Base-by-base conservation (phyloP, 2,888 invertebrate species). In the Yponomeuta cagnagella region DNA sequence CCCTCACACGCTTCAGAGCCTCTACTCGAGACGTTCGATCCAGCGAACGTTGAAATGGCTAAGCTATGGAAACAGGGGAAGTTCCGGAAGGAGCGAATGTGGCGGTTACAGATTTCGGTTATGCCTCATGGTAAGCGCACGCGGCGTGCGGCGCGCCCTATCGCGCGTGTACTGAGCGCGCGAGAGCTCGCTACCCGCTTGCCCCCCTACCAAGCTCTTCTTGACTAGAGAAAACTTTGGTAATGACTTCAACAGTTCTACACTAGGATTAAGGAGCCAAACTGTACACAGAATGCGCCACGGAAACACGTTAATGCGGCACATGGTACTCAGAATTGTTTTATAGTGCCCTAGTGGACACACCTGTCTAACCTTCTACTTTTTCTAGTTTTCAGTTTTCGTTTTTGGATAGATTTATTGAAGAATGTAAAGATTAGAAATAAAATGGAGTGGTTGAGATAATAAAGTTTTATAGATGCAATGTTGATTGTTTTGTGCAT, bases 101-200 rank as follows among this genome's bases (percentile, higher is more conserved):
- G 52, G 52, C 52, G 52, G 52, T 58, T 58, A 58, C 52, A 15
- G 15, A 15, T 12, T 15, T 12, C 15, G 4, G 52, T 12, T 58
- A 58, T 2, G 52, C 52, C 52, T 58, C 52, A 58, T 58, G 15
- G 52, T 43, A 74, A 78, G 81, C 82, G 82, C 84, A 81, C 79
- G 80, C 82, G 81, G 82, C 85, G 81, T 79, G 79, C 82, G 81
- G 81, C 85, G 86, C 89, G 87, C 87, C 82, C 81, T 83, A 79
- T 58, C 89, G 84, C 84, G 84, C 76, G 78, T 77, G 78, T 52
- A 58, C 67, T 43, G 52, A 72, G 72, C 72, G 68, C 63, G 70
- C 71, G 74, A 73, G 70, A 31, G 73, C 69, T 74, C 77, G 74
- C 67, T 23, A 75, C 77, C 77, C 77, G 75, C 75, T 31, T 30